These are phyloP conservation scores for Pyrgilauda ruficollis DNA, from an alignment of 2,113 vertebrate genomes.

Conservation along the genomic window DNA sequence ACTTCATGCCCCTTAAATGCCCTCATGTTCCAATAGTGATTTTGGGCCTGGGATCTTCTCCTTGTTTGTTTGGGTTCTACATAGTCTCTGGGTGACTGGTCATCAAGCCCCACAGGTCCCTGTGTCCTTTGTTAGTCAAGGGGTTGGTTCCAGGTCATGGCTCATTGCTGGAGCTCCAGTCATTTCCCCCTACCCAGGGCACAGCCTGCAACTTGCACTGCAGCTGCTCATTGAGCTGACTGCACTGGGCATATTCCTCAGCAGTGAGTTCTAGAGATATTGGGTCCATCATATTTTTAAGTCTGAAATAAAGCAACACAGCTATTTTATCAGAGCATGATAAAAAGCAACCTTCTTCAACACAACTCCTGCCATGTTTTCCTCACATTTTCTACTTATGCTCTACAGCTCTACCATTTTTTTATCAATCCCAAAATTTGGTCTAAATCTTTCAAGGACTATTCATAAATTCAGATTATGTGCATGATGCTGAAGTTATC, in stretches of 20 bases:
- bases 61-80: not conserved
- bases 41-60: not conserved
- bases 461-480: not conserved
- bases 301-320: not conserved
- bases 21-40: accelerated
- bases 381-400: not conserved
- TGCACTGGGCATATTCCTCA: not conserved
- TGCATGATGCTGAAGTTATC: not conserved
- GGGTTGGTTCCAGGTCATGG: not conserved
- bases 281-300: not conserved
- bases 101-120: not conserved
- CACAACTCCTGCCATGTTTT: not conserved
- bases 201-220: not conserved
- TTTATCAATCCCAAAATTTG: not conserved
- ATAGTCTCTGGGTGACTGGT: not conserved
- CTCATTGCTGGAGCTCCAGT: not conserved
- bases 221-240: not conserved
- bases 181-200: not conserved
- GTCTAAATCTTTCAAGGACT: not conserved
- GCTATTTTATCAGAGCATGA: not conserved
- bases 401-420: not conserved
- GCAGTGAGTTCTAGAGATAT: not conserved
- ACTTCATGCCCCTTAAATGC: not conserved
- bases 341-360: not conserved
- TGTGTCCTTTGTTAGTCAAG: not conserved